Conservation (phyloP, 2,888 invertebrate species). For the Acanthosoma haemorrhoidale region DNA sequence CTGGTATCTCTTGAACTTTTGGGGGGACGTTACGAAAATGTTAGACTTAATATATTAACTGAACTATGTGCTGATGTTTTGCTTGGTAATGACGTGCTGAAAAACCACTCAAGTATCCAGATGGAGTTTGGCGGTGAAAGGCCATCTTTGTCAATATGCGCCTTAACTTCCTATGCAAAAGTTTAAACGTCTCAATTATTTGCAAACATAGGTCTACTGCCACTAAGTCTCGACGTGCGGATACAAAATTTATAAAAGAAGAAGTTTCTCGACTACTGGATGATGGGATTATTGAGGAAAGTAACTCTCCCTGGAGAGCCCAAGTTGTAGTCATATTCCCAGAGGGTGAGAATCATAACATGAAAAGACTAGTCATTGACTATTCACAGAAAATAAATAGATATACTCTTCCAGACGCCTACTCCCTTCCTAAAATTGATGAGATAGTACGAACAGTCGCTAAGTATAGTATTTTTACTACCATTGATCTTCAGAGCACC, state of each 20-base stretch:
- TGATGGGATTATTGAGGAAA: not conserved
- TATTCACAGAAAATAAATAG: not conserved
- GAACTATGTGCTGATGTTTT: not conserved
- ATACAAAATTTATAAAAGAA: not conserved
- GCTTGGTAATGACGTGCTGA: not conserved
- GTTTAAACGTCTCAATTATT: no score
- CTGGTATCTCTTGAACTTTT: not conserved
- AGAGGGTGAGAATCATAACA: not conserved
- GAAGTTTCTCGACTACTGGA: not conserved
- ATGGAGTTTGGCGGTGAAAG: not conserved
- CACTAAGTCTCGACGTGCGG: not conserved
- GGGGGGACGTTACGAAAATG: not conserved
- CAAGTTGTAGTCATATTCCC: no score
- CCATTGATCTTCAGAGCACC: no score
- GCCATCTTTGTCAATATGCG: no score
- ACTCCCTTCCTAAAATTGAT: no score
- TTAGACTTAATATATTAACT: not conserved
- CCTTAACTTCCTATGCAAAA: no score
- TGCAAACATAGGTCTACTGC: no score
- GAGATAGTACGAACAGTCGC: no score
- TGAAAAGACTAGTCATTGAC: not conserved
- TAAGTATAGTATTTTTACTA: no score
- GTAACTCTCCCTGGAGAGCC: not conserved
- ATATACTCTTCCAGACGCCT: no score
- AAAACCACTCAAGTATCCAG: not conserved